Base-by-base conservation (phyloP, 1,140 invertebrate species). In the Aphidius gifuensis region DNA sequence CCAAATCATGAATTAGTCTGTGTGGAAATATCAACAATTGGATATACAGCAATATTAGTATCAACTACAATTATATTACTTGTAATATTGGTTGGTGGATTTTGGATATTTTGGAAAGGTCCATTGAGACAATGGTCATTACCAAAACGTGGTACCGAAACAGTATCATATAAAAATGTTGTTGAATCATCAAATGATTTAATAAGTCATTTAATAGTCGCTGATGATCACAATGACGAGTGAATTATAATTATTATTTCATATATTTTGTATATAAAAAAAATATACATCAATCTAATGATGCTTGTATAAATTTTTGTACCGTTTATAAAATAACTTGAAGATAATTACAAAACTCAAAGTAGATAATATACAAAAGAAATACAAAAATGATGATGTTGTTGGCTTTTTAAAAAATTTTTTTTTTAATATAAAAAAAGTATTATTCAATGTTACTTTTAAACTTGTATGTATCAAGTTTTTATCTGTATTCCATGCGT, bases 131-230 rank as follows among this genome's bases (percentile, higher is more conserved):
- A 76, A 21, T 80, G 77, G 75, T 62, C 66, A 7, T 69, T 74
- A 43, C 72, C 71, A 42, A 70, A 70, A 50, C 71, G 69, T 21
- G 68, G 69, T 9, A 62, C 68, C 39, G 76, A 80, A 54, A 79
- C 78, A 5, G 75, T 81, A 47, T 73, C 72, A 21, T 81, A 81
- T 59, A 77, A 71, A 55, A 80, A 79, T 62, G 78, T 81, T 16
- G 69, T 77, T 7, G 78, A 79, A 49, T 76, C 75, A 5, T 74
- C 71, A 16, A 77, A 78, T 64, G 79, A 80, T 64, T 68, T 80
- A 47, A 72, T 80, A 44, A 75, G 74, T 71, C 23, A 32, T 32
- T 80, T 81, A 72, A 65, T 81, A 57, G 65, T 74, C 5, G 69
- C 69, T 6, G 68, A 69, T 49, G 78, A 80, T 21, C 68, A 70